Evolutionary conservation across 2,888 invertebrate genomes (phyloP).

Genomic region (Rhamnusium bicolor): DNA sequence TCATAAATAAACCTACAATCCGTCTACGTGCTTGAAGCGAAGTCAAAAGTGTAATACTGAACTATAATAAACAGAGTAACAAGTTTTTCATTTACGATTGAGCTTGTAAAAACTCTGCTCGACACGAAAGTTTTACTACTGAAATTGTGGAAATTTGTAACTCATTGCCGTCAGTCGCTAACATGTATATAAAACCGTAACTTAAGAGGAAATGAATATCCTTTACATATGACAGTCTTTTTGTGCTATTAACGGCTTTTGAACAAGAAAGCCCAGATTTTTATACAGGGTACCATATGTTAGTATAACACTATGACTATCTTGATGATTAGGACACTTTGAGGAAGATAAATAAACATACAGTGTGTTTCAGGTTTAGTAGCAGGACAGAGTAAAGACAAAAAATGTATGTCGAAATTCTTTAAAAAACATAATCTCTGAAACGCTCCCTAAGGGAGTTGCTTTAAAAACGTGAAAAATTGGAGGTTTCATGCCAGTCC

Average conservation of each 20-base stretch:
- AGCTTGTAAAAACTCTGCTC: background rate
- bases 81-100: constrained; percentile 20
- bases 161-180: constrained; percentile 33
- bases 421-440: too few species aligned
- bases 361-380: too few species aligned
- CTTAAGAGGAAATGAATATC: constrained; percentile 40
- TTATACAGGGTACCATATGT: background rate
- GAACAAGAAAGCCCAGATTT: background rate
- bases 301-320: background rate
- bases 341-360: too few species aligned
- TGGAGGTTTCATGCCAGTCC: too few species aligned
- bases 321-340: too few species aligned
- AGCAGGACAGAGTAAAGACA: too few species aligned
- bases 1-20: background rate
- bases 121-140: constrained; percentile 10
- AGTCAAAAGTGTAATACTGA: background rate
- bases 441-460: too few species aligned
- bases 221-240: background rate
- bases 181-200: constrained; percentile 39
- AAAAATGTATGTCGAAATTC: too few species aligned
- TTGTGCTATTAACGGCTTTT: background rate
- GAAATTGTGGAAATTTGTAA: constrained; percentile 37
- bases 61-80: constrained; percentile 9
- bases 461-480: too few species aligned
- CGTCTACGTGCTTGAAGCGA: background rate